Evolutionary conservation across 2,888 invertebrate genomes (phyloP), one percentile per base, ranked within the genome.

Genomic region (Drosophila neotestacea): DNA sequence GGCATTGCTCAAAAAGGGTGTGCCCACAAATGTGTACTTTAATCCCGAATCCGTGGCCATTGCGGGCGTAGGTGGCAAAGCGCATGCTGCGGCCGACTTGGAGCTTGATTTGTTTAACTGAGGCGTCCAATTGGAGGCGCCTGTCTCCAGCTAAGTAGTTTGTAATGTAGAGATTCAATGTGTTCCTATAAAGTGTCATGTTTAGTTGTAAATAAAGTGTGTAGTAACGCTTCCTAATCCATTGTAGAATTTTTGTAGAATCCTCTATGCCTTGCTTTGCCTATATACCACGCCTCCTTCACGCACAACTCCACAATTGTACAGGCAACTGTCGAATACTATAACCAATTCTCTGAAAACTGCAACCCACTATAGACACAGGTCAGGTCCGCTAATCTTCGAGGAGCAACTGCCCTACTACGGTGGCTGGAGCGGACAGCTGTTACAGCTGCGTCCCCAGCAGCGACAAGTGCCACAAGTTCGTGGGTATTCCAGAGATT

Each of bases 61-160:
- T 4, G 96, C 94, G 3, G 96, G 96, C 6, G 96, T 95, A 36
- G 96, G 96, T 4, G 96, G 96, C 7, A 94, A 95, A 52, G 96
- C 96, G 0, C 95, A 96, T 88, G 96, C 96, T 0, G 94, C 96
- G 87, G 95, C 96, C 61, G 95, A 96, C 90, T 93, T 96, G 70
- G 94, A 94, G 84, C 86, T 95, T 69, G 94, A 94, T 83, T 89
- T 91, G 77, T 90, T 90, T 51, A 88, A 88, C 64, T 89, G 60
- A 73, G 34, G 22, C 9, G 10, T 22, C 9, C 10, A 11, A 11
- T 11, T 11, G 44, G 27, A 44, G 44, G 27, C 38, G 28, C 51
- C 42, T 46, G 22, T 16, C 46, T 6, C 11, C 48, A 47, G 54
- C 69, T 64, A 59, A 60, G 60, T 77, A 77, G 70, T 61, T 61